A percentile compares a stretch with the other conserved stretches of the same genome.
phyloP scores from a whole-genome alignment of 1,140 invertebrate genomes.

The Hycleus phaleratus region DNA sequence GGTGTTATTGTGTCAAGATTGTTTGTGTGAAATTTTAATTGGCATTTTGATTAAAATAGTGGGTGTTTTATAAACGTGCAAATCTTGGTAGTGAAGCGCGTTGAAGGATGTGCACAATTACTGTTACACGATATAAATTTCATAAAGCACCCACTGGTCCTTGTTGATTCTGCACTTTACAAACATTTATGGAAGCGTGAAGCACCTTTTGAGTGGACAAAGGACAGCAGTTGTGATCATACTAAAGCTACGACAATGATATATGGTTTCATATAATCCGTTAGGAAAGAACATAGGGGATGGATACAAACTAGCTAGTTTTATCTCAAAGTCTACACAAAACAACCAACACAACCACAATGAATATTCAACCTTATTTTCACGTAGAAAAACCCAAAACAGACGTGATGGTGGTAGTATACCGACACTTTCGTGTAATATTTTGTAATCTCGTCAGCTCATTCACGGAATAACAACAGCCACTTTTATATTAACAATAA shows the following conservation, averaged over 20 bases:
- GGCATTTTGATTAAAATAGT: not conserved
- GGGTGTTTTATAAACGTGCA: not conserved
- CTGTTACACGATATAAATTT: constrained; percentile 19
- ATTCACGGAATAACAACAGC: too few relatives aligned
- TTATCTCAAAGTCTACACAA: too few relatives aligned
- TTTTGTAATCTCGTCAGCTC: too few relatives aligned
- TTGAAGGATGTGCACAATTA: constrained; percentile 16
- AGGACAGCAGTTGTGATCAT: constrained; percentile 12
- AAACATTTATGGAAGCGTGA: constrained; percentile 20
- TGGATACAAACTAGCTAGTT: too few relatives aligned
- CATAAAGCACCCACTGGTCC: constrained; percentile 5
- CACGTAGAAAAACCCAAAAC: too few relatives aligned
- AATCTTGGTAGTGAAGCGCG: not conserved
- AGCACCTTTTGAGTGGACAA: constrained; percentile 17
- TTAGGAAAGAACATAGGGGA: not conserved
- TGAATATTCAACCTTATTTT: too few relatives aligned
- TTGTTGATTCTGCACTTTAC: constrained; percentile 25
- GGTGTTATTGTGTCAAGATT: too few relatives aligned
- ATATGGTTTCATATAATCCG: constrained; percentile 21
- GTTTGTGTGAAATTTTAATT: too few relatives aligned
- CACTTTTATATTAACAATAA: too few relatives aligned
- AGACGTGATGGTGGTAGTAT: too few relatives aligned
- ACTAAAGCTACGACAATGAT: constrained; percentile 15
- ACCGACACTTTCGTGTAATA: too few relatives aligned
- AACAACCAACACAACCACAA: too few relatives aligned